Evolutionary conservation across 2,797 vertebrate genomes (phyloP), one percentile per base, ranked within the genome.

Genomic region (Aulostomus chinensis): DNA sequence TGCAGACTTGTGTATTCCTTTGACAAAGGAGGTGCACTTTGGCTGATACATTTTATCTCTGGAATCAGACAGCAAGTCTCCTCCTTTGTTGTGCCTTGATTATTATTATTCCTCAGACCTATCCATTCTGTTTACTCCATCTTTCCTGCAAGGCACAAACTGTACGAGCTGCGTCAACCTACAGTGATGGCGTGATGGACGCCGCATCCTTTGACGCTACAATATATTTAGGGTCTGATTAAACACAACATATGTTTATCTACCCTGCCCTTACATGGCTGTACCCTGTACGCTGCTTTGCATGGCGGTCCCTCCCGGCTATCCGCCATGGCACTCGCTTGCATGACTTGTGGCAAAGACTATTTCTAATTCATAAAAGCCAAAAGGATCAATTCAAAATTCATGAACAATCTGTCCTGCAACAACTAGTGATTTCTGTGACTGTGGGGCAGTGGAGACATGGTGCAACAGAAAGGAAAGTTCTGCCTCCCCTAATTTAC

Each of bases 321-420:
- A 90, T 85, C 76, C 78, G 40, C 64, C 64, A 48, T 78, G 80
- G 67, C 76, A 48, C 63, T 68, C 11, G 21, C 59, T 76, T 16
- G 25, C 42, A 52, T 46, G 34, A 81, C 80, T 86, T 65, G 78
- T 88, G 83, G 83, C 83, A 81, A 89, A 85, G 78, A 79, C 62
- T 38, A 91, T 93, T 71, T 88, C 78, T 92, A 90, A 92, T 92
- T 93, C 82, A 93, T 91, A 88, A 89, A 92, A 91, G 91, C 91
- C 91, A 90, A 92, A 91, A 90, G 89, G 88, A 91, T 79, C 15
- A 12, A 90, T 91, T 84, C 81, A 92, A 93, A 91, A 92, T 92
- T 90, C 61, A 93, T 93, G 90, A 89, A 89, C 92, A 93, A 92
- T 89, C 90, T 92, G 91, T 92, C 86, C 85, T 65, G 78, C 71